A percentile compares a stretch with the other conserved stretches of the same genome.
phyloP scores from a whole-genome alignment of 2,113 vertebrate species.

The Calcarius ornatus region DNA sequence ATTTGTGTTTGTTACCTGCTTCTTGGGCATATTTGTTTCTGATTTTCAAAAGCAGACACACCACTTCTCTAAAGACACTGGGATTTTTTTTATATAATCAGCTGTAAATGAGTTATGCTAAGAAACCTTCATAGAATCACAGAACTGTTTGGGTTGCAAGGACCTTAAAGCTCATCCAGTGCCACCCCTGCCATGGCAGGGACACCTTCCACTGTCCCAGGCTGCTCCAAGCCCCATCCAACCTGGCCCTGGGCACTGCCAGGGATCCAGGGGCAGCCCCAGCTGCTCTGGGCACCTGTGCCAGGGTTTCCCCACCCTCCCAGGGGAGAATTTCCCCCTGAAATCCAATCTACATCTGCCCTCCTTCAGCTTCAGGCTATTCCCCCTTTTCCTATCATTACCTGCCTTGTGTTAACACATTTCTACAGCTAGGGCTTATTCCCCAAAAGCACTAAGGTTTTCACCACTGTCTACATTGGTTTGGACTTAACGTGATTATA shows the following conservation, averaged over 20 bases:
- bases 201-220: background rate
- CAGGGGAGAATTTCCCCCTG: background rate
- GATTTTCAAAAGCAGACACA: background rate
- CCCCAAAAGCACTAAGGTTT: background rate
- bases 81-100: background rate
- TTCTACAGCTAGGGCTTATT: background rate
- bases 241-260: rapidly evolving
- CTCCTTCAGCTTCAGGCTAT: background rate
- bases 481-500: background rate
- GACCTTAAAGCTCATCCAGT: background rate
- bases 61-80: background rate
- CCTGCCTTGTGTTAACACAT: background rate
- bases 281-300: background rate
- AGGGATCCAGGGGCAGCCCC: background rate
- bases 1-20: background rate
- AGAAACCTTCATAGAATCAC: background rate
- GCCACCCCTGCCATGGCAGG: background rate
- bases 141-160: background rate
- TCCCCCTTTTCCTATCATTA: too few relatives aligned
- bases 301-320: rapidly evolving
- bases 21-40: background rate
- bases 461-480: background rate
- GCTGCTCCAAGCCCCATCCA: rapidly evolving
- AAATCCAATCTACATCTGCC: background rate
- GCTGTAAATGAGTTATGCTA: background rate